Base-by-base conservation (phyloP, 64 coral and sea anemone species). In the Stylophora pistillata region DNA sequence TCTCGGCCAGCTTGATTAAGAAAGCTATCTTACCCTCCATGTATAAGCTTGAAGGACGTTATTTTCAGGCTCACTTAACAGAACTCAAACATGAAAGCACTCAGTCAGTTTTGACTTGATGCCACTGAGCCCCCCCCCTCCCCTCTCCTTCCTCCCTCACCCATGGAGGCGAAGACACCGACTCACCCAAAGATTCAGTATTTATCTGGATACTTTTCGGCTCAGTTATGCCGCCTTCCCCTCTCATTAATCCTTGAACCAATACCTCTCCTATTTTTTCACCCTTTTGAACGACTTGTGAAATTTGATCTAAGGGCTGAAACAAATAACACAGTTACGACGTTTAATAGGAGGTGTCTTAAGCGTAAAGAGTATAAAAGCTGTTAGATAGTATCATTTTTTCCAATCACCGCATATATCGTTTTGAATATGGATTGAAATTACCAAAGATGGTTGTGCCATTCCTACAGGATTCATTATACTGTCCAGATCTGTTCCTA, bases 231-330 rank as follows among this genome's bases (percentile, higher is more conserved):
- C 37, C 77, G 37, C 37, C 77, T 66, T 61, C 74, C 55, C 57
- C 55, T 65, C 64, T 31, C n/a, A 77, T 92, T 6, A 92, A 54
- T 18, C 73, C 41, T n/a, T 62, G 53, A 6, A 77, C 79, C 13
- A 76, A 31, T 13, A 77, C 6, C 63, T 92, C 59, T 1, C 90
- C 90, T 21, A 69, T 66, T 30, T 55, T 70, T 17, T 92, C 90
- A 53, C 80, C 20, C 80, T 53, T 84, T 33, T 69, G 13, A 41
- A 84, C 58, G 4, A 70, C 80, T 68, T 68, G n/a, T 5, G 59
- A 21, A n/a, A 84, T 32, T 0, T 69, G 27, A 70, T 10, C 80
- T 13, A 70, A 12, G 9, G 80, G n/a, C 80, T 70, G 21, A 4
- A 68, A 84, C 15, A 54, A 63, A 9, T 20, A 20, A 70, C 23